Percentiles rank a stretch among this genome's conserved stretches.
Evolutionary conservation across 2,888 invertebrate species (phyloP).

Genomic region (Apomyelois bistriatella): DNA sequence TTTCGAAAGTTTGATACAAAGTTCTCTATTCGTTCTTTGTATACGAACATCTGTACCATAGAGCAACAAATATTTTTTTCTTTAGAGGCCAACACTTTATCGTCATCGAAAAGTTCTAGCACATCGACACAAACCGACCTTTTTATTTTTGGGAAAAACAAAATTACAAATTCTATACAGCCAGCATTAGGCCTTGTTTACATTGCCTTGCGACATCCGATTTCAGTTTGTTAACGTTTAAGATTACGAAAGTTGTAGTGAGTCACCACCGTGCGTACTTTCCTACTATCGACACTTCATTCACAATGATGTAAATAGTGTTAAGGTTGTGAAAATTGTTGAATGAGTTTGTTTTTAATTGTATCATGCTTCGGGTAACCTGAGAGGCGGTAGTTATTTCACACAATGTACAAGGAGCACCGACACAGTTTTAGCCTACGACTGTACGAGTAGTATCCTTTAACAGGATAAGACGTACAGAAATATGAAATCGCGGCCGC

Average conservation of each 20-base stretch:
- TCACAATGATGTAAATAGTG: slow-evolving; percentile 5
- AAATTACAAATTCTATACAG: slow-evolving; percentile 1
- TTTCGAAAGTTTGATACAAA: no score
- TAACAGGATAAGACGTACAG: no score
- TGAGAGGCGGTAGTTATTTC: no score
- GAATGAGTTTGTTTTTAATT: neutral
- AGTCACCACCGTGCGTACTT: slow-evolving; percentile 19
- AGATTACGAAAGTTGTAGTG: slow-evolving; percentile 27
- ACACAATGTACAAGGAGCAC: no score
- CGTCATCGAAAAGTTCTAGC: neutral
- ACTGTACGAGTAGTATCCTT: no score
- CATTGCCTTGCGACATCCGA: slow-evolving; percentile 15
- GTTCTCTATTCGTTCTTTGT: no score
- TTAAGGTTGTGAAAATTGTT: neutral
- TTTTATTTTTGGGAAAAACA: neutral
- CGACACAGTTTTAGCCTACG: no score
- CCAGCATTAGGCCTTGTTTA: slow-evolving; percentile 6
- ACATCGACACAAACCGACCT: neutral
- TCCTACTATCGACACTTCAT: slow-evolving; percentile 19
- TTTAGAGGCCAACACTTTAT: no score
- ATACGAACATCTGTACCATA: neutral
- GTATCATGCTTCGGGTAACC: no score
- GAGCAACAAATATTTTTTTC: no score
- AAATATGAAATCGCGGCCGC: no score
- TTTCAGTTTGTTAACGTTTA: slow-evolving; percentile 25